Conservation (phyloP, 2,797 vertebrate genomes). For the Limosa lapponica region DNA sequence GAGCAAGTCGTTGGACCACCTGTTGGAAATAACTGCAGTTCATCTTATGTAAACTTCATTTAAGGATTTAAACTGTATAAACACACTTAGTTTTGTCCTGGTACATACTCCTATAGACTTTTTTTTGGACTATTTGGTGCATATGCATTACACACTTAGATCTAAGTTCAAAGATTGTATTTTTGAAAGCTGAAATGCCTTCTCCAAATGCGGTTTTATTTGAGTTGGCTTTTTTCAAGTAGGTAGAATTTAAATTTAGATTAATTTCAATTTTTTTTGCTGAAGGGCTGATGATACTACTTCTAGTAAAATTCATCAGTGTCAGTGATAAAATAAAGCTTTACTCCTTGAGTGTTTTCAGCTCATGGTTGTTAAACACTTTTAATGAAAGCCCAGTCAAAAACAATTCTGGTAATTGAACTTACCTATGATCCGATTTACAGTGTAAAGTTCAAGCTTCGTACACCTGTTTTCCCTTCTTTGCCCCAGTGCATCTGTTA, state of each 20-base stretch:
- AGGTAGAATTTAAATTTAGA: background rate
- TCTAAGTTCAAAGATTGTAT: background rate
- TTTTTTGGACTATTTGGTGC: background rate
- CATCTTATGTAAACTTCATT: conserved; percentile 18
- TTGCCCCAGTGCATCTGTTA: background rate
- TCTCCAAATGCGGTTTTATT: background rate
- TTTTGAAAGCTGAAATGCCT: background rate
- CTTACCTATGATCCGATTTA: background rate
- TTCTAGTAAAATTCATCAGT: background rate
- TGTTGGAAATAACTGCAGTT: conserved; percentile 48
- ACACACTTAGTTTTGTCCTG: background rate
- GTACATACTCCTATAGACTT: background rate
- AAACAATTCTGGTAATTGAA: background rate
- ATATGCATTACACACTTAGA: background rate
- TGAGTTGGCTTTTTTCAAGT: background rate
- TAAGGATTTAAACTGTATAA: conserved; percentile 10
- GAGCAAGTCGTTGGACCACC: conserved; percentile 4
- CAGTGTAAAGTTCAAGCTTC: background rate
- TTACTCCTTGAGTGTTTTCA: background rate
- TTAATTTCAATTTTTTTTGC: background rate
- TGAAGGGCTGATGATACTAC: background rate
- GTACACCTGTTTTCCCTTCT: background rate
- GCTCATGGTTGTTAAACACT: background rate
- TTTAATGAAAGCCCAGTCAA: background rate
- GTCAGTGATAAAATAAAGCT: background rate